Evolutionary conservation across 2,888 invertebrate species (phyloP), one percentile per base, ranked within the genome.

Genomic region (Cetonia aurata): DNA sequence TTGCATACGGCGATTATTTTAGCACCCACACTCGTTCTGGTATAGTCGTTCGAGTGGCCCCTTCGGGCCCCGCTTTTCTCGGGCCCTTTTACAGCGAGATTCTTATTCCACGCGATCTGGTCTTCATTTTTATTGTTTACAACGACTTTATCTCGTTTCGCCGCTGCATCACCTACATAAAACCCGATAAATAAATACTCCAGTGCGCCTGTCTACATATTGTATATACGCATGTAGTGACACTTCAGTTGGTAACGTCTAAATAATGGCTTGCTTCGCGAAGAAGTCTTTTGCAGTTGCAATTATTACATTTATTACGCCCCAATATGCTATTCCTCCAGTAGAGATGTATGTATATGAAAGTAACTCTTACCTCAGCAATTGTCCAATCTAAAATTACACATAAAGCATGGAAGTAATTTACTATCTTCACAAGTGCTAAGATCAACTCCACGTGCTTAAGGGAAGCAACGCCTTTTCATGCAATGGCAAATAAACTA

Each of bases 11-110:
- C 78, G 77, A 79, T 79, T 76, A 79, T 80, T 80, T 79, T 77
- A 78, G 69, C 81, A 79, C 79, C 81, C 80, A 82, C 79, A 79
- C 82, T 78, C 79, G 79, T 77, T 80, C 80, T 72, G 37, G 37
- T 37, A 37, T 73, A 72, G 69, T 70, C 67, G 69, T 72, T 70
- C 71, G 68, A 42, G 19, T 42, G 15, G 37, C 17, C 67, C 57
- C 44, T 44, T 6, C n/a, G 25, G n/a, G n/a, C 17, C 25, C 25
- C 25, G 17, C 19, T 42, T 19, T 41, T 19, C 25, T 44, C 19
- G 42, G 19, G 10, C 44, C 42, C 59, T 42, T 44, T 44, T 57
- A 42, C 59, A n/a, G 44, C 17, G 9, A 42, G 25, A 62, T 48
- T 15, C 33, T 48, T 48, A 62, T 48, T 48, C 15, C 10, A 33